Base-by-base conservation (phyloP, 2,888 invertebrate species). In the Athalia rosae region DNA sequence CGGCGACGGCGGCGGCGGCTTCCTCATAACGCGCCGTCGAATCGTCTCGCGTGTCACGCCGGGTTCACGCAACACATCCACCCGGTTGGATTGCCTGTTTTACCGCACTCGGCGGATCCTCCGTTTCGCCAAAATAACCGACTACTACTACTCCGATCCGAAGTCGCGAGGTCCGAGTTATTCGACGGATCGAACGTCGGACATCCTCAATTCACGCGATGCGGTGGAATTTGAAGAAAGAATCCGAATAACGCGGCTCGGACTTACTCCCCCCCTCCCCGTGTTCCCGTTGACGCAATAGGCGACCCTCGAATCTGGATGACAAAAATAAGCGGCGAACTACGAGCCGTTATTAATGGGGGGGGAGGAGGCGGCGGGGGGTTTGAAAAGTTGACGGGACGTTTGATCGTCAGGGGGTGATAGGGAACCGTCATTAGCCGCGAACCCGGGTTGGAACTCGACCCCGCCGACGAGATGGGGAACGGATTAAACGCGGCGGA, bases 371-470 rank as follows among this genome's bases (percentile, higher is more conserved):
- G n/a, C n/a, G n/a, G n/a, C n/a, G n/a, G n/a, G n/a, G n/a, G n/a
- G n/a, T n/a, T n/a, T 45, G 28, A 58, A 45, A 71, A 58, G 71
- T 71, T 71, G 71, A 71, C 58, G 71, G 71, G 71, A 71, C 71
- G 71, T 71, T 58, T 71, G 71, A 71, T 71, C 58, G 58, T 13
- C 43, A n/a, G 58, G 66, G 43, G 56, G 56, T 45, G 71, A 71
- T 71, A 71, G 71, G 71, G 58, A 71, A 71, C 71, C 71, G 71
- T 71, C 71, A 71, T 71, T 71, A 71, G 71, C 71, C 67, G 67
- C 71, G 58, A 69, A 71, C 71, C 45, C 71, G 28, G 28, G 28
- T 28, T 28, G 28, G 28, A 28, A 28, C 58, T 58, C 71, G 58
- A 71, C 71, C 71, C 71, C 71, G 71, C 58, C 71, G 28, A 58